Conservation (phyloP, 2,113 vertebrate species). For the Rana temporaria region DNA sequence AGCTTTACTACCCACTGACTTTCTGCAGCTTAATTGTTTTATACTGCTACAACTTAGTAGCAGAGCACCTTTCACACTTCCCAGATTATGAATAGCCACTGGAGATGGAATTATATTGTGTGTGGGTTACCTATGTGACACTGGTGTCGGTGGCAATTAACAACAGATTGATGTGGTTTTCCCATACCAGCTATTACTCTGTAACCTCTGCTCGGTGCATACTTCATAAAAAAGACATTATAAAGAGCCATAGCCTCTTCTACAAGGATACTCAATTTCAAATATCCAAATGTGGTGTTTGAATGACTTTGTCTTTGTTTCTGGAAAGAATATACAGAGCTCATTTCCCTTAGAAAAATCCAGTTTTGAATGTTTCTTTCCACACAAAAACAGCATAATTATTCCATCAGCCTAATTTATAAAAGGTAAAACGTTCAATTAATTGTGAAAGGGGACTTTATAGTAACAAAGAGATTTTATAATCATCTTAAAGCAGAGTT, state of each 20-base stretch:
- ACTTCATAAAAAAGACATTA: slow-evolving; percentile 5
- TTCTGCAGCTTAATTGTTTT: neutral
- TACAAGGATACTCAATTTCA: too few relatives aligned
- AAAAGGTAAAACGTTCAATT: too few relatives aligned
- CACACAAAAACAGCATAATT: too few relatives aligned
- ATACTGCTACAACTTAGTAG: neutral
- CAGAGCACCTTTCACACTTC: neutral
- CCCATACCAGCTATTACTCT: neutral
- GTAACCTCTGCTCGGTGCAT: neutral
- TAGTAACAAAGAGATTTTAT: too few relatives aligned
- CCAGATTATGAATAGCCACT: neutral
- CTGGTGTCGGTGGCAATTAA: neutral
- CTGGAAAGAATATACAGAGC: too few relatives aligned
- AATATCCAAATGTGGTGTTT: too few relatives aligned
- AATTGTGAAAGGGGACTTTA: too few relatives aligned
- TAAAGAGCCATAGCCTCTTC: neutral
- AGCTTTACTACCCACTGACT: neutral
- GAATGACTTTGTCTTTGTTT: too few relatives aligned
- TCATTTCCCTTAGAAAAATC: too few relatives aligned
- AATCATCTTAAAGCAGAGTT: too few relatives aligned
- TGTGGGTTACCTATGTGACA: neutral
- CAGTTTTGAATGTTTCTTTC: too few relatives aligned
- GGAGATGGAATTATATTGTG: neutral
- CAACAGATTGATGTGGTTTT: neutral
- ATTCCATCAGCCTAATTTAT: too few relatives aligned